A percentile compares a stretch with the other conserved stretches of the same genome.
Evolutionary conservation across 2,113 vertebrate species (phyloP).

Genomic region (Taurulus bubalis): DNA sequence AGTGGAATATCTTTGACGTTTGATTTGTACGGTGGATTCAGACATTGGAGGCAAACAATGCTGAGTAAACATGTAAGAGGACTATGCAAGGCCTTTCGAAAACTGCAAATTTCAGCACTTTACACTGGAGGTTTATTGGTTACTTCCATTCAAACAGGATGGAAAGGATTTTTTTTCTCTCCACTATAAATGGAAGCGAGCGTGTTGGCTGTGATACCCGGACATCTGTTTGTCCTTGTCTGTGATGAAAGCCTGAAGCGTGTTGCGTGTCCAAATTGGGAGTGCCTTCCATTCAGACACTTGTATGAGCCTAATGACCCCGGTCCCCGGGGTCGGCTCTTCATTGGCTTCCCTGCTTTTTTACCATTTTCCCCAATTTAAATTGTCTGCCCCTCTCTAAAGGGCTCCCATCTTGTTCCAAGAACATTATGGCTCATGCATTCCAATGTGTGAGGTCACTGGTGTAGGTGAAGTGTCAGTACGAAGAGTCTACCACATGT

Average conservation of each 20-base stretch:
- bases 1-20: not conserved
- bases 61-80: slow-evolving; percentile 20
- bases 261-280: slow-evolving; percentile 74
- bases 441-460: slow-evolving; percentile 72
- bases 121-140: slow-evolving; percentile 56
- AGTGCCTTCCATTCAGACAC: slow-evolving; percentile 73
- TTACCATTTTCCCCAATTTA: slow-evolving; percentile 64
- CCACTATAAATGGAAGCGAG: slow-evolving; percentile 59
- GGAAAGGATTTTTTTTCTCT: slow-evolving; percentile 50
- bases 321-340: slow-evolving; percentile 55
- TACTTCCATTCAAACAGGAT: slow-evolving; percentile 58
- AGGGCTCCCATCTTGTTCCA: slow-evolving; percentile 47
- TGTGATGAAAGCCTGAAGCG: slow-evolving; percentile 69
- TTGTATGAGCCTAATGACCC: slow-evolving; percentile 78
- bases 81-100: slow-evolving; percentile 39
- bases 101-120: slow-evolving; percentile 54
- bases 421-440: slow-evolving; percentile 67
- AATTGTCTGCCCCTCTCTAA: slow-evolving; percentile 63
- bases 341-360: slow-evolving; percentile 56
- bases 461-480: slow-evolving; percentile 57
- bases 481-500: slow-evolving; percentile 61
- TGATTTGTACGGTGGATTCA: slow-evolving; percentile 25
- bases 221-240: slow-evolving; percentile 84
- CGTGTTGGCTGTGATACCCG: slow-evolving; percentile 76
- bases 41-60: not conserved